Conservation (phyloP, 2,888 invertebrate species). For the Digitonthophagus gazella region DNA sequence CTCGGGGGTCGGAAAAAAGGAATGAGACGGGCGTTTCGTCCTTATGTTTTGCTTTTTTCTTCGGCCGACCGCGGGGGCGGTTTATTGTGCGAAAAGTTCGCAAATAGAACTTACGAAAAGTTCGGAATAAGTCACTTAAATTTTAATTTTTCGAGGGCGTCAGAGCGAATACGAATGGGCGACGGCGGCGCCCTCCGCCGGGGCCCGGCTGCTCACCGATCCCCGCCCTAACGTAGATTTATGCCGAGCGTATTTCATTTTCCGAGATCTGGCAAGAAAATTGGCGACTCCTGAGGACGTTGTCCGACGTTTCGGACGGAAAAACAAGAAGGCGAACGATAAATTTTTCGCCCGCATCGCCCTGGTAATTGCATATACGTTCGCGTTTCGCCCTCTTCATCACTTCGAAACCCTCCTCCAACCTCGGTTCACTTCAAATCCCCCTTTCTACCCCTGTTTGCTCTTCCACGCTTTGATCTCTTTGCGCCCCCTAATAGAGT, state of each 20-base stretch:
- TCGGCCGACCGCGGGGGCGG: not conserved
- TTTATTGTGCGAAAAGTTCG: conserved; percentile 12
- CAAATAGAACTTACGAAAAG: conserved; percentile 4
- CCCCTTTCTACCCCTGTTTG: not conserved
- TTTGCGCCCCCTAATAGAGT: not conserved
- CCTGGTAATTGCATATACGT: not conserved
- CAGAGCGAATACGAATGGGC: conserved; percentile 8
- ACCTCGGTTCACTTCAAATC: not conserved
- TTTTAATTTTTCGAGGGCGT: conserved; percentile 12
- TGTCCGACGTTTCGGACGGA: not conserved
- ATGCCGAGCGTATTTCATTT: conserved; percentile 15
- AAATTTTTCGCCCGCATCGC: not conserved
- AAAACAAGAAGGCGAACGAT: not conserved
- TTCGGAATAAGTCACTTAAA: conserved; percentile 14
- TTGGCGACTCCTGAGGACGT: conserved; percentile 11
- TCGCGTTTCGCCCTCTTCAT: not conserved
- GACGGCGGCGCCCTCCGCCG: not conserved
- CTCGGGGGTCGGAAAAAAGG: not conserved
- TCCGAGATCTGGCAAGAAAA: conserved; percentile 16
- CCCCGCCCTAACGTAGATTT: conserved; percentile 12
- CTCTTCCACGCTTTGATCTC: not conserved
- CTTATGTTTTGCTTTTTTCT: not conserved
- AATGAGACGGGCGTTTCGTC: not conserved
- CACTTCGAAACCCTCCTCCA: not conserved
- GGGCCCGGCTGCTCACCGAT: not conserved